Evolutionary conservation across 2,888 invertebrate species (phyloP).

Genomic region (Saturnia japonica): DNA sequence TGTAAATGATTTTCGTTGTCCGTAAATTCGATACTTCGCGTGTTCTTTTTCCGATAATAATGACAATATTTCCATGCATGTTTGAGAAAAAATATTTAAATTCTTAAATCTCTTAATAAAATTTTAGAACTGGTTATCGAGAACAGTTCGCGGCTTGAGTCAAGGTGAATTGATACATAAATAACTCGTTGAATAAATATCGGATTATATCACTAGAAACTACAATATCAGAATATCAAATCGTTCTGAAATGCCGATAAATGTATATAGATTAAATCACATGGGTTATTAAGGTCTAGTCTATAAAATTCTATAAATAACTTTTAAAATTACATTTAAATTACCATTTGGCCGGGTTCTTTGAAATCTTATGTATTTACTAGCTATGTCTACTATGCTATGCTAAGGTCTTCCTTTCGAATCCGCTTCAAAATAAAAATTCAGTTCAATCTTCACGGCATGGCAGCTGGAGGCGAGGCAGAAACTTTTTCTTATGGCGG

Average conservation of each 20-base stretch:
- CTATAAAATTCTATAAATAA: constrained; percentile 1
- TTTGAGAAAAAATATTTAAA: constrained; percentile 10
- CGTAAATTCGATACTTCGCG: too few relatives aligned
- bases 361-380: not conserved
- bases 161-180: constrained; percentile 13
- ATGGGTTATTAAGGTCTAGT: too few relatives aligned
- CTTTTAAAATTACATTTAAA: not conserved
- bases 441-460: too few relatives aligned
- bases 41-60: too few relatives aligned
- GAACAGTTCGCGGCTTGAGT: constrained; percentile 12
- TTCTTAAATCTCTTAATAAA: constrained; percentile 6
- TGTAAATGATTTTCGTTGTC: too few relatives aligned
- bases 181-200: constrained; percentile 13
- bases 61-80: too few relatives aligned
- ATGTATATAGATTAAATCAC: too few relatives aligned
- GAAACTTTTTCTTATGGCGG: too few relatives aligned
- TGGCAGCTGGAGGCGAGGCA: too few relatives aligned
- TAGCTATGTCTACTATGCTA: too few relatives aligned
- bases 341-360: not conserved
- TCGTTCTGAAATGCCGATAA: not conserved
- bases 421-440: too few relatives aligned
- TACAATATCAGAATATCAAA: constrained; percentile 1
- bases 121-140: constrained; percentile 10
- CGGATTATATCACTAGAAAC: constrained; percentile 14
- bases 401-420: too few relatives aligned